Evolutionary conservation across 1,140 invertebrate species (phyloP), one percentile per base, ranked within the genome.

Genomic region (Drosophila nasuta): DNA sequence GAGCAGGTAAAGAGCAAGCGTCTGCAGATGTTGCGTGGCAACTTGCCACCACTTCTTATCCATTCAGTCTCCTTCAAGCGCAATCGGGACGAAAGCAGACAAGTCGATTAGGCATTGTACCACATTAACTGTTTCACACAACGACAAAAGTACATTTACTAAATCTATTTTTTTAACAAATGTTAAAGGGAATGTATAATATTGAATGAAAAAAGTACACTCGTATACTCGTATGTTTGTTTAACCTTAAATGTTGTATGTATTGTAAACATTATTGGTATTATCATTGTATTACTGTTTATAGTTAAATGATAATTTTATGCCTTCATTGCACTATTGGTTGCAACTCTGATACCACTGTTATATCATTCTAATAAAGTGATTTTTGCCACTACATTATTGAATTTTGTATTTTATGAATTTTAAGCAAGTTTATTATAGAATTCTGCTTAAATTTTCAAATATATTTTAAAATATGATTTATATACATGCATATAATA

Each of bases 21-120:
- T 6, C 65, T 93, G 5, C 91, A 93, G 68, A 80, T 82, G 71
- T 41, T 93, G 17, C 91, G 92, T 13, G 90, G 81, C 17, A 90
- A 83, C 56, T 69, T 93, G 15, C 92, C 92, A 11, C 92, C 92
- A 3, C 60, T 93, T 2, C 75, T 91, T 7, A 93, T 93, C 30
- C 92, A 92, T 60, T 92, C 91, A 10, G 91, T 92, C 1, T 92
- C 92, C 57, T 92, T 92, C 13, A 92, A 91, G 46, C 86, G 89
- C 10, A 92, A 91, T 69, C 77, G 88, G 1, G 91, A 92, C 35
- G 91, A 92, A 46, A 68, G 70, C 49, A 92, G 91, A 20, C 88
- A 92, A 35, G 59, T 92, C 25, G 88, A 92, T 51, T 92, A 91
- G 48, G 8, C 8, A 35, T n/a, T 10, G 5, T 1, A 52, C 5